phyloP scores from a whole-genome alignment of 2,888 invertebrate species.

The Erpobdella octoculata region DNA sequence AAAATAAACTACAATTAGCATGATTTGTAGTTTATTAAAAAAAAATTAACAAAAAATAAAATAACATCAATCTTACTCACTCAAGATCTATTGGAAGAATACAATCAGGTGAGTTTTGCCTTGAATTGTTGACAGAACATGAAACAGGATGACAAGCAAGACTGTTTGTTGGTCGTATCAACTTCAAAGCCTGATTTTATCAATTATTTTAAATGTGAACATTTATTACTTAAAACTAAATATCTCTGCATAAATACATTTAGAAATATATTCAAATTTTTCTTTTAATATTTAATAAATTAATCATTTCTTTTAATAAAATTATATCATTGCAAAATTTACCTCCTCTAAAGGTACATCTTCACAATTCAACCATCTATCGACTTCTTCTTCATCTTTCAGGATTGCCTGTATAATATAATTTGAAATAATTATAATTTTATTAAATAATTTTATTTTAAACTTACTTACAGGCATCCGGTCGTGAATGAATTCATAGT shows the following conservation, averaged over 20 bases:
- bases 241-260: no score
- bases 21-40: background rate
- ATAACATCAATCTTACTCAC: background rate
- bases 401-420: background rate
- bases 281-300: no score
- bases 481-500: constrained; percentile 10
- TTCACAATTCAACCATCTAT: constrained; percentile 17
- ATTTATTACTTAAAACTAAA: no score
- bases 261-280: no score
- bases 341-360: background rate
- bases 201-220: no score
- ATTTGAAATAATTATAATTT: background rate
- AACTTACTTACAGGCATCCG: constrained; percentile 14
- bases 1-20: no score
- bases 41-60: background rate
- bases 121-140: constrained; percentile 4
- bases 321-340: background rate
- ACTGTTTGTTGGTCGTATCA: background rate
- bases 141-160: constrained; percentile 4
- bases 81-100: background rate
- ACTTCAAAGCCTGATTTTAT: background rate
- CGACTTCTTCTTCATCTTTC: constrained; percentile 4
- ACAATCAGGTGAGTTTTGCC: background rate
- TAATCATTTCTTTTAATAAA: background rate
- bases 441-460: background rate